These are phyloP conservation scores for Ceratoteleas bidentatus DNA, from an alignment of 1,140 invertebrate genomes.

Conservation along the genomic window DNA sequence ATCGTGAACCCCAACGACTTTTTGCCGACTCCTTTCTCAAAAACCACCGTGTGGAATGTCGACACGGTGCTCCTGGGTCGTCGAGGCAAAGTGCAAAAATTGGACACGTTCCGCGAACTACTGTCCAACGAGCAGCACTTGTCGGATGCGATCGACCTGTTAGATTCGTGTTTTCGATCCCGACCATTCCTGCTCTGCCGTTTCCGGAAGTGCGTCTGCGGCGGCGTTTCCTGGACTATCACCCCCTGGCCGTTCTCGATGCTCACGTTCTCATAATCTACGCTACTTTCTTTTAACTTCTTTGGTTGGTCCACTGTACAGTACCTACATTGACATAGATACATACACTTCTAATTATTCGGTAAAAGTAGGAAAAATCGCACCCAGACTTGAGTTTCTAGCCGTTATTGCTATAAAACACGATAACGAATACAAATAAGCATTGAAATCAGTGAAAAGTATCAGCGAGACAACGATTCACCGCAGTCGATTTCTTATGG, in stretches of 20 bases:
- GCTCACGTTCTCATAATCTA: slow-evolving; percentile 86
- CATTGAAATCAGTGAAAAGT: slow-evolving; percentile 40
- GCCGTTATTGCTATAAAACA: background rate
- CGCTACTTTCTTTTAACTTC: slow-evolving; percentile 85
- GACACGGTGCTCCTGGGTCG: slow-evolving; percentile 85
- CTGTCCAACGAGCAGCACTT: slow-evolving; percentile 67
- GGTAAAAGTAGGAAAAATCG: too few relatives aligned
- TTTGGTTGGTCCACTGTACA: slow-evolving; percentile 73
- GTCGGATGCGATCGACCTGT: slow-evolving; percentile 69
- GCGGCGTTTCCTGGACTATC: slow-evolving; percentile 77
- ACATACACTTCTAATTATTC: too few relatives aligned
- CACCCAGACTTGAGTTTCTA: too few relatives aligned
- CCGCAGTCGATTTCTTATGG: slow-evolving; percentile 37
- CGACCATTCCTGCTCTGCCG: slow-evolving; percentile 69
- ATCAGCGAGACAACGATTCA: slow-evolving; percentile 24
- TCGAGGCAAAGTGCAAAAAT: slow-evolving; percentile 87
- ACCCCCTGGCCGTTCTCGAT: slow-evolving; percentile 81
- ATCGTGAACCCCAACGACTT: slow-evolving; percentile 95
- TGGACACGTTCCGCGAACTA: slow-evolving; percentile 82
- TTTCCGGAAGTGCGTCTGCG: slow-evolving; percentile 77
- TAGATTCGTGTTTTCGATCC: slow-evolving; percentile 71
- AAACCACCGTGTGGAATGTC: slow-evolving; percentile 88
- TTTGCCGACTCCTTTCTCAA: slow-evolving; percentile 91
- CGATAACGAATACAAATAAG: slow-evolving; percentile 9
- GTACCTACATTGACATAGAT: too few relatives aligned